Conservation (phyloP, 2,797 vertebrate genomes). For the Anas georgica region DNA sequence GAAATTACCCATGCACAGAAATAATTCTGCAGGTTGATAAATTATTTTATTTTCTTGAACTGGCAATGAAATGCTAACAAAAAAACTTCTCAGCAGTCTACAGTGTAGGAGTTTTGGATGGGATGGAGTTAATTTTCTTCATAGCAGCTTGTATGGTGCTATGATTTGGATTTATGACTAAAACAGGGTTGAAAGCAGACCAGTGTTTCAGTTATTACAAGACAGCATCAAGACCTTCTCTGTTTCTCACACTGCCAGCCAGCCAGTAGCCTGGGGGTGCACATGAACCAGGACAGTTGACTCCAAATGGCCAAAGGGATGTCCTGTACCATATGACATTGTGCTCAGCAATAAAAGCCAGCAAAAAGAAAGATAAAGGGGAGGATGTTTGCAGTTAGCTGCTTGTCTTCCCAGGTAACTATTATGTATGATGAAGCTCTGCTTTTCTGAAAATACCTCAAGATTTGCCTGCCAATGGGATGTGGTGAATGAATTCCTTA, state of each 20-base stretch:
- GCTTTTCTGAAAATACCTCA: neutral
- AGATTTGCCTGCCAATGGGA: neutral
- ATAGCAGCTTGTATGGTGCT: neutral
- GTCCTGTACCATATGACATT: no score
- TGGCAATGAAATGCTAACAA: neutral
- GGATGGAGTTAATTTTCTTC: neutral
- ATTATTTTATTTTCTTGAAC: neutral
- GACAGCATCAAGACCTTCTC: neutral
- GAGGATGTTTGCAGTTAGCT: neutral
- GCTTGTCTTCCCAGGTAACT: neutral
- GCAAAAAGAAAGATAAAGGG: neutral
- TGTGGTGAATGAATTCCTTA: neutral
- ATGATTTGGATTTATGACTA: neutral
- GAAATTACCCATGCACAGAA: constrained; percentile 6
- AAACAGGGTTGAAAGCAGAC: neutral
- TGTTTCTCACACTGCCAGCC: neutral
- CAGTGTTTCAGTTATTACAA: neutral
- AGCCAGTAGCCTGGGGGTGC: neutral
- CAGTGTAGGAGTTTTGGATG: neutral
- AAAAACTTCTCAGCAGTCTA: neutral
- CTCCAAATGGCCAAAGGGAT: neutral
- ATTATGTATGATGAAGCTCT: neutral
- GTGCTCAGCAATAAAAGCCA: neutral
- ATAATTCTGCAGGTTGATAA: constrained; percentile 1
- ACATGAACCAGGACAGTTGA: neutral